These are phyloP conservation scores for Rhagophthalmus giganteus DNA, from an alignment of 2,888 invertebrate species.

Conservation along the genomic window DNA sequence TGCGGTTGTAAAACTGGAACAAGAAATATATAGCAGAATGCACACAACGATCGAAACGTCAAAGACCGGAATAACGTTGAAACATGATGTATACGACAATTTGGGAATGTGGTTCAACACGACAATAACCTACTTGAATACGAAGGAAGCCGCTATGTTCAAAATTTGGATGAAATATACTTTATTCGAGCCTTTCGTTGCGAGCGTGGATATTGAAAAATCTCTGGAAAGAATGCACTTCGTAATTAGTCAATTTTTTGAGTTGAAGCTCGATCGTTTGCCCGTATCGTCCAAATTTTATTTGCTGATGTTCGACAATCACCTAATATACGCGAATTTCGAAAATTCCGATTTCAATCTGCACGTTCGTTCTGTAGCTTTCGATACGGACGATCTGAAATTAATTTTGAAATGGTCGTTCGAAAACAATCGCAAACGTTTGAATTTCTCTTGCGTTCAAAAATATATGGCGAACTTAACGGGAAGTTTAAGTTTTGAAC, in stretches of 20 bases:
- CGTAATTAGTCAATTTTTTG: conserved; percentile 1
- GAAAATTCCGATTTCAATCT: conserved; percentile 3
- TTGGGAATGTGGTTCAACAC: not conserved
- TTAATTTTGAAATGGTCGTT: not conserved
- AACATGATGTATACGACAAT: not conserved
- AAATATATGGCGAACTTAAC: not conserved
- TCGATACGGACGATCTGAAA: conserved; percentile 3
- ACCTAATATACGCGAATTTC: conserved; percentile 2
- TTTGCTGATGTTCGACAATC: not conserved
- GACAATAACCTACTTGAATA: not conserved
- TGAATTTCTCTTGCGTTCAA: conserved; percentile 2
- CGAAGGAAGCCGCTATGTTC: not conserved
- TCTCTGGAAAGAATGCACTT: conserved; percentile 9
- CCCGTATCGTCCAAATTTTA: not conserved
- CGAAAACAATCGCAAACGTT: not conserved
- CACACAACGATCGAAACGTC: not conserved
- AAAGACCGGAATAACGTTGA: not conserved
- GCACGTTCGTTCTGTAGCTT: not conserved
- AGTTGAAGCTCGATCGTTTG: conserved; percentile 5
- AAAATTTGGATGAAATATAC: not conserved
- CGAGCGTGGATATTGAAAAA: conserved; percentile 2
- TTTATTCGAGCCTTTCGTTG: not conserved
- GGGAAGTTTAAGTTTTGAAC: not conserved
- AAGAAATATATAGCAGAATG: no score
- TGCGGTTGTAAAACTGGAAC: no score